A percentile compares a stretch with the other conserved stretches of the same genome.
phyloP scores from a whole-genome alignment of 2,888 invertebrate species.

The Ischnus inquisitorius region DNA sequence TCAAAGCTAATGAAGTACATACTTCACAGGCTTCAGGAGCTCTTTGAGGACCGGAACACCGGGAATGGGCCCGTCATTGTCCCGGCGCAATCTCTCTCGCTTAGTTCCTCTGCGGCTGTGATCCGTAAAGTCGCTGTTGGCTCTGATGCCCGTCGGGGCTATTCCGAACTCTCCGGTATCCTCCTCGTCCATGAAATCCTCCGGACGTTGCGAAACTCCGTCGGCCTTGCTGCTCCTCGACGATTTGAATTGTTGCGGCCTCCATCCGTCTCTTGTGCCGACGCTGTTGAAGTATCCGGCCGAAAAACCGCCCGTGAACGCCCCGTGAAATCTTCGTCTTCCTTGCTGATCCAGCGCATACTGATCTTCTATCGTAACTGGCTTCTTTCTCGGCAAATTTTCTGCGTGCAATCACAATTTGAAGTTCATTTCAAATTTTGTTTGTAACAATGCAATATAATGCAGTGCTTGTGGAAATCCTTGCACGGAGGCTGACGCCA shows the following conservation, averaged over 20 bases:
- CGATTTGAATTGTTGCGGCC: slow-evolving; percentile 96
- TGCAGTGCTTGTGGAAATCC: no score
- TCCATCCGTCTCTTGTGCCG: slow-evolving; percentile 98
- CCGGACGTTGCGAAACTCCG: slow-evolving; percentile 89
- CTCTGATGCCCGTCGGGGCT: slow-evolving; percentile 94
- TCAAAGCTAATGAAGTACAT: no score
- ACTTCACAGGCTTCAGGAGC: slow-evolving; percentile 87
- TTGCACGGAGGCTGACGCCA: no score
- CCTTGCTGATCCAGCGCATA: slow-evolving; percentile 96
- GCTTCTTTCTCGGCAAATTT: slow-evolving; percentile 92
- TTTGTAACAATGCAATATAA: slow-evolving; percentile 5
- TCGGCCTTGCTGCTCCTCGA: slow-evolving; percentile 91
- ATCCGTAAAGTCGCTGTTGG: slow-evolving; percentile 91
- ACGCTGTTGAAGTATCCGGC: slow-evolving; percentile 99
- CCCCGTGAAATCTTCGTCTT: slow-evolving; percentile 97
- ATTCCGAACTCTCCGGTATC: slow-evolving; percentile 98
- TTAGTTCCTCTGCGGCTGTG: slow-evolving; percentile 81
- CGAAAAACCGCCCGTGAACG: slow-evolving; percentile 99
- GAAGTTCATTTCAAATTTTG: background rate
- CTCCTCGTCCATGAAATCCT: slow-evolving; percentile 99
- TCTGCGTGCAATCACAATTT: slow-evolving; percentile 87
- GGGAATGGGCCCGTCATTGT: slow-evolving; percentile 84
- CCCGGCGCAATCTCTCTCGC: slow-evolving; percentile 82
- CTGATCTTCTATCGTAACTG: slow-evolving; percentile 93
- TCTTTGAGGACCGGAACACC: slow-evolving; percentile 87